A percentile compares a stretch with the other conserved stretches of the same genome.
These are phyloP conservation scores for Chaenodraco wilsoni DNA, from an alignment of 2,797 vertebrate species.

Conservation along the genomic window DNA sequence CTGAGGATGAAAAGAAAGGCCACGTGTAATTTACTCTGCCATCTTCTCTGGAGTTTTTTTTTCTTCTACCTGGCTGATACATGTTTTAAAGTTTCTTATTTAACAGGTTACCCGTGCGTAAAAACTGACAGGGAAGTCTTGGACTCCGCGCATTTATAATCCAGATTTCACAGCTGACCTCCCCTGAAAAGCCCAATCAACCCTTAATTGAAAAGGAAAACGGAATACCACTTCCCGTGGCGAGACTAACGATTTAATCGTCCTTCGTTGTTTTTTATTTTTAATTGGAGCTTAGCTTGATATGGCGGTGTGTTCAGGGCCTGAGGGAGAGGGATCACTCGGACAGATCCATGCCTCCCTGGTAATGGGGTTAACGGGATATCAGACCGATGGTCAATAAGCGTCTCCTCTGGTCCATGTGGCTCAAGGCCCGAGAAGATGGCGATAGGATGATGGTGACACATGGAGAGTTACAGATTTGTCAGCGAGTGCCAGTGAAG, in stretches of 20 bases:
- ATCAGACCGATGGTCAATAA: constrained; percentile 88
- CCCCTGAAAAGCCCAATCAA: constrained; percentile 98
- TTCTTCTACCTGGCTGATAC: background rate
- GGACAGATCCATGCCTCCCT: constrained; percentile 90
- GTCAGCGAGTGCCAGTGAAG: constrained; percentile 21
- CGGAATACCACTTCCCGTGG: constrained; percentile 95
- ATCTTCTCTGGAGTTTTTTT: constrained; percentile 1
- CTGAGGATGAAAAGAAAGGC: constrained; percentile 1
- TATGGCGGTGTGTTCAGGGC: constrained; percentile 81
- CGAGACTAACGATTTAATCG: constrained; percentile 97
- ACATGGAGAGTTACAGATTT: constrained; percentile 6
- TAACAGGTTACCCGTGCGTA: constrained; percentile 19
- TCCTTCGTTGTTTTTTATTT: constrained; percentile 88
- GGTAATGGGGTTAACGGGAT: constrained; percentile 87
- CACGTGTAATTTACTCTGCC: constrained; percentile 9
- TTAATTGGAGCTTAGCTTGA: constrained; percentile 96
- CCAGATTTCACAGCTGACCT: constrained; percentile 99
- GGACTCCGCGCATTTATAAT: constrained; percentile 90
- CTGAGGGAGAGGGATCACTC: constrained; percentile 92
- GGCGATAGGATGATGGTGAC: constrained; percentile 37
- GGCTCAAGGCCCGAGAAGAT: constrained; percentile 55
- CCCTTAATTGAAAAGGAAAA: constrained; percentile 98
- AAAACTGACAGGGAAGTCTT: constrained; percentile 33
- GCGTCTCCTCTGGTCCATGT: constrained; percentile 66
- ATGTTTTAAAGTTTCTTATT: constrained; percentile 18